Conservation (phyloP, 2,888 invertebrate genomes). For the Athrips mouffetella region DNA sequence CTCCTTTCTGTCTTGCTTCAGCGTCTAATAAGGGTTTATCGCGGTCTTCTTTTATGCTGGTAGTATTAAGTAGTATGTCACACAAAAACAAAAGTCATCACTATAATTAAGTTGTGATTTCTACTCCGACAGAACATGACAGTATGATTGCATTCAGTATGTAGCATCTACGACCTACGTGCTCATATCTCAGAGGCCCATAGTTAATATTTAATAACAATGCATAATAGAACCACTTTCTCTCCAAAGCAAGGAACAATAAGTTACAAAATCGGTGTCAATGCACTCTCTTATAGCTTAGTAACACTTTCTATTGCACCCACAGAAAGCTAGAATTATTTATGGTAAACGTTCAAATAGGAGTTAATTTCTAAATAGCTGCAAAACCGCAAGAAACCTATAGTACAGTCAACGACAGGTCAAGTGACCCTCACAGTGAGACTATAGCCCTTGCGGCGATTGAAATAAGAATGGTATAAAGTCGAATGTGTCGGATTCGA, state of each 20-base stretch:
- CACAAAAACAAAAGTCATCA: not conserved
- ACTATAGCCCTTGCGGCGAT: too few species aligned
- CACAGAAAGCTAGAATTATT: constrained; percentile 32
- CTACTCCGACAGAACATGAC: not conserved
- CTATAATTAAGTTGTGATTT: not conserved
- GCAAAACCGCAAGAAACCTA: too few species aligned
- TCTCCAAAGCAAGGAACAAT: constrained; percentile 11
- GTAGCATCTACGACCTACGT: not conserved
- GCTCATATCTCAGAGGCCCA: not conserved
- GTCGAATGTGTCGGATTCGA: too few species aligned
- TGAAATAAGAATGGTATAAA: too few species aligned
- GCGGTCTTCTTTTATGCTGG: too few species aligned
- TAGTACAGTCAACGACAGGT: too few species aligned
- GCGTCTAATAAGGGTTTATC: too few species aligned
- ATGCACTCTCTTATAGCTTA: constrained; percentile 29
- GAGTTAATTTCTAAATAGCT: not conserved
- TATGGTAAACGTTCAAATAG: constrained; percentile 7
- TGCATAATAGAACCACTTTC: constrained; percentile 10
- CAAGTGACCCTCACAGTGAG: too few species aligned
- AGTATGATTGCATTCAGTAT: not conserved
- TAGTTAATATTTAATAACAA: constrained; percentile 11
- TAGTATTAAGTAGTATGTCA: too few species aligned
- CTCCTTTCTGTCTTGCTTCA: too few species aligned
- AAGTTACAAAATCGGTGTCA: constrained; percentile 24
- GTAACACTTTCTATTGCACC: constrained; percentile 40